Base-by-base conservation (phyloP, 1,140 invertebrate species). In the Brachionus koreanus region DNA sequence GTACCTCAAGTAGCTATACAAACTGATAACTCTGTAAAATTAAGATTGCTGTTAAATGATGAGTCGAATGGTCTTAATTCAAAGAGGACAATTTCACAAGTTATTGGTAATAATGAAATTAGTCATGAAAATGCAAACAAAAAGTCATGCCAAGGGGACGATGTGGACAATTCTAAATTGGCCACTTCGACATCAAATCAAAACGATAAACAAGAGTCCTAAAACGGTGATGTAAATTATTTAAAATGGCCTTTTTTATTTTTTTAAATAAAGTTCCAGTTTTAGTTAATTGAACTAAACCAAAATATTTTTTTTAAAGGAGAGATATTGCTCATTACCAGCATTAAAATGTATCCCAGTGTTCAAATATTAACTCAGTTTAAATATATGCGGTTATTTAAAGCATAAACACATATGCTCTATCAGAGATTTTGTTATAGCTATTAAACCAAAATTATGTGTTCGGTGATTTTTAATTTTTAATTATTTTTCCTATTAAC, bases 1-100 rank as follows among this genome's bases (percentile, higher is more conserved):
- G 19, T 46, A 25, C 19, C 37, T 74, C 69, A 74, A 23, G 25
- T 46, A n/a, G 19, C 39, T 7, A 49, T 29, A 1, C 65, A 69
- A 39, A 69, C 33, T 72, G 37, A 39, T 46, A 74, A 74, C 43
- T 74, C 69, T 43, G 42, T 74, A 29, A 74, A 74, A 16, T 25
- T 74, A 5, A 74, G 69, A 74, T 29, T 74, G 39, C 23, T 74
- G n/a, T 46, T 74, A 74, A 74, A 74, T 74, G 69, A 74, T 25
- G 69, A 74, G n/a, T 13, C 69, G 37, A 74, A 49, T 33, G 19
- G 19, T 25, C 3, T 12, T 1, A 49, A 74, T 39, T 74, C 39
- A 9, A 74, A 74, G 13, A 29, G 69, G 43, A 74, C 69, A 2
- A 46, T 74, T 46, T 74, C 69, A 29, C 69, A 74, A 39, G 69